Evolutionary conservation across 2,888 invertebrate species (phyloP), one percentile per base, ranked within the genome.

Genomic region (Apamea epomidion): DNA sequence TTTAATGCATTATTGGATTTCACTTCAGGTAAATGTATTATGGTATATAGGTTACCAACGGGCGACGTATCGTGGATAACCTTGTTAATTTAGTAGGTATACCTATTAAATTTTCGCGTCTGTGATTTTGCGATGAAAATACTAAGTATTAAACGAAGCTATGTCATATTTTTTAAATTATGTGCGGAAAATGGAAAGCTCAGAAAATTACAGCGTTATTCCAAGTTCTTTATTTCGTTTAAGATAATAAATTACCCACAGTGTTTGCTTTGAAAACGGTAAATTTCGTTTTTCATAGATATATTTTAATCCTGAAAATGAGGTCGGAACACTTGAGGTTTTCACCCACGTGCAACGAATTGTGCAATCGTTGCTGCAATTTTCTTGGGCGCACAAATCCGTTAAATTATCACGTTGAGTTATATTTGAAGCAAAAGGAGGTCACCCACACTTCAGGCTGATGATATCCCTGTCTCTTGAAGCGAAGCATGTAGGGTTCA

Each of bases 401-500:
- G 64, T 77, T 68, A 88, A 88, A 89, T 85, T 84, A 84, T 89
- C 82, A 78, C 76, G 72, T 69, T 67, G 74, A 83, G 82, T 80
- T 88, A 87, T 89, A 88, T 88, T 88, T 86, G 68, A 76, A 73
- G 71, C 70, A 70, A 80, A 87, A 90, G 18, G 79, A 85, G 91
- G 91, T 88, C 90, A 88, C 72, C 72, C 60, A 81, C 83, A 73
- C 85, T 81, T 82, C 76, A 76, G 18, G 14, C 32, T 86, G 78
- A 78, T 81, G 76, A 82, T 81, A 83, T 85, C 78, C 83, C 76
- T 77, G 76, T 65, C 29, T 77, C 74, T 71, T 85, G 29, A 58
- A 81, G 32, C 67, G 60, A 51, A 29, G 48, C 42, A 18, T 29
- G 10, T 78, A 86, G 83, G 86, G 86, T 78, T 83, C 32, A 48